These are phyloP conservation scores for Rhynchotus rufescens DNA, from an alignment of 2,797 vertebrate genomes.

Conservation along the genomic window DNA sequence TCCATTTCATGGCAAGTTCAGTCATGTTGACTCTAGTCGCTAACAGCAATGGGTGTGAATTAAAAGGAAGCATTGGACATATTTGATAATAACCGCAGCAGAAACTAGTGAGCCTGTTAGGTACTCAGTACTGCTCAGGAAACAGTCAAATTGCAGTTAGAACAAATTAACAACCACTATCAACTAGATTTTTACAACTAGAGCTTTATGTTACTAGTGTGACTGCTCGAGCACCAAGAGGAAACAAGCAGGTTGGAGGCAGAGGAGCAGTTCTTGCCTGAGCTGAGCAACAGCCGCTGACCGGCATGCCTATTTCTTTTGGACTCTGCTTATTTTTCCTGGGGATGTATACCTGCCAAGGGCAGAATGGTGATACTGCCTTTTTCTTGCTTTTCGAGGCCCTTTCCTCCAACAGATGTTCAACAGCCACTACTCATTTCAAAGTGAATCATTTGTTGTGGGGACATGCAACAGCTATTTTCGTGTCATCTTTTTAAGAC, in stretches of 20 bases:
- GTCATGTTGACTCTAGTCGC: not conserved
- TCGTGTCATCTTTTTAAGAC: not conserved
- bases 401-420: not conserved
- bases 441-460: not conserved
- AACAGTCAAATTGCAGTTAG: not conserved
- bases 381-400: not conserved
- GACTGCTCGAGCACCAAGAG: not conserved
- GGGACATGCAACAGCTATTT: not conserved
- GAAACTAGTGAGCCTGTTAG: not conserved
- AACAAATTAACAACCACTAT: not conserved
- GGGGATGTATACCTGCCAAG: not conserved
- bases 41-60: not conserved
- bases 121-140: not conserved
- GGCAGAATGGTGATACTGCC: rapidly evolving
- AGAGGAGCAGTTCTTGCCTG: not conserved
- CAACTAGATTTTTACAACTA: not conserved
- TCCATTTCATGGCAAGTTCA: not conserved
- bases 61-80: not conserved
- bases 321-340: not conserved
- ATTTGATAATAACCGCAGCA: not conserved
- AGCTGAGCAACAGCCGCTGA: not conserved
- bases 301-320: rapidly evolving
- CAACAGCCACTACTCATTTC: not conserved
- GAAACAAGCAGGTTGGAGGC: not conserved
- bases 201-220: rapidly evolving